Base-by-base conservation (phyloP, 1,140 invertebrate species). In the Drosophila guanche region DNA sequence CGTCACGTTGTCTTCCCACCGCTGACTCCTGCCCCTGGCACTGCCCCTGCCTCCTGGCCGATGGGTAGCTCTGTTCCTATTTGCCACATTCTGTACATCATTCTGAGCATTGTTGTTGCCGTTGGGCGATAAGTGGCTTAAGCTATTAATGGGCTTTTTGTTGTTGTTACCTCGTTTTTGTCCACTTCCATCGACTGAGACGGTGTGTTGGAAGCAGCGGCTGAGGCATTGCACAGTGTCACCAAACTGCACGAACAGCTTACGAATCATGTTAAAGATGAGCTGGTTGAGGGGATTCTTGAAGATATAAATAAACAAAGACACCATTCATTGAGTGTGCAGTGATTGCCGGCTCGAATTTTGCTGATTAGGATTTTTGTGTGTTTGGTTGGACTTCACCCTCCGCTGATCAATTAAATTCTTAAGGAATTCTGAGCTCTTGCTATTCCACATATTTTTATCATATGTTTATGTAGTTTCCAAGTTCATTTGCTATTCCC, bases 71-170 rank as follows among this genome's bases (percentile, higher is more conserved):
- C 10, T 66, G 76, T 60, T 84, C 72, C 79, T 84, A 84, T 84
- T 84, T 79, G 48, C 67, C 55, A 63, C 61, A 76, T 78, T 79
- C 59, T 65, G 66, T 73, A 76, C 76, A 83, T 78, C 57, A 70
- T 78, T 61, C 50, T 80, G 59, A 37, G 58, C 80, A 77, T 86
- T 86, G 55, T 53, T 86, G 80, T 69, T 73, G 51, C 58, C 65
- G 79, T 65, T 89, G 84, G 55, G 76, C 78, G 78, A 83, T 88
- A 88, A 88, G 83, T 88, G 84, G 83, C 79, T 88, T 88, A 88
- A 88, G 84, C 83, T 88, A 88, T 88, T 88, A 88, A 83, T 88
- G 83, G 71, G 61, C 66, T 70, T 81, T 81, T 83, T 71, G 65
- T 61, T 74, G 52, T 71, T 77, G 62, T 73, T 83, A 59, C 68